phyloP scores from a whole-genome alignment of 2,113 vertebrate species.

The Gasterosteus aculeatus region DNA sequence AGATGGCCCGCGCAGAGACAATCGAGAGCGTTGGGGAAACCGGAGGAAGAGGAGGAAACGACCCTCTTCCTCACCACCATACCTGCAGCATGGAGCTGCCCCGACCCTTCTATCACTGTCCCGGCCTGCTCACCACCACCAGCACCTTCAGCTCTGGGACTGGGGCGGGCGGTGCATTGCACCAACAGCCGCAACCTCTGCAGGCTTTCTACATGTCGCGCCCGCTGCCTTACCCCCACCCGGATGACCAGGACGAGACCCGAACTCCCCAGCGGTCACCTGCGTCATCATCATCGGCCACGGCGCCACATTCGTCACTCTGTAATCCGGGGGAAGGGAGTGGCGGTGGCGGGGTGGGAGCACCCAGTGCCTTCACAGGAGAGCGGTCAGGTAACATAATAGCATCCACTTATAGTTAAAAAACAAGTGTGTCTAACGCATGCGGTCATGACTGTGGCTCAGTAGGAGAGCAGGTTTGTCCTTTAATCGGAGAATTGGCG shows the following conservation, averaged over 20 bases:
- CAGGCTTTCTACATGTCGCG: conserved; percentile 36
- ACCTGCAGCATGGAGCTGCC: conserved; percentile 67
- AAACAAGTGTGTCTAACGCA: neutral
- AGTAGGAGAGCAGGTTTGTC: neutral
- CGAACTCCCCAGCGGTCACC: conserved; percentile 36
- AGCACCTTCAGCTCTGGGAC: conserved; percentile 9
- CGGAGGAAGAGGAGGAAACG: conserved; percentile 54
- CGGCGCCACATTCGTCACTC: conserved; percentile 3
- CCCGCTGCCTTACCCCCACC: conserved; percentile 31
- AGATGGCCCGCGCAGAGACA: conserved; percentile 81
- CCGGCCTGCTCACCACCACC: conserved; percentile 15
- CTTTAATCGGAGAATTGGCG: neutral
- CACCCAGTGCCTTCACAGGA: conserved; percentile 27
- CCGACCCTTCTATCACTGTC: conserved; percentile 40
- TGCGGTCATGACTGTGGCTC: neutral
- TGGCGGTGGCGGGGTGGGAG: neutral
- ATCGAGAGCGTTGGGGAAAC: conserved; percentile 65
- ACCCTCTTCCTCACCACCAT: conserved; percentile 35
- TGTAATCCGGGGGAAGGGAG: conserved; percentile 14
- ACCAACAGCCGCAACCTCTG: conserved; percentile 31
- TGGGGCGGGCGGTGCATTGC: neutral
- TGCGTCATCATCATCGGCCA: neutral
- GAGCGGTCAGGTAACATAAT: conserved; percentile 51
- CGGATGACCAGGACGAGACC: conserved; percentile 24
- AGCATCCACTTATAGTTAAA: neutral